Evolutionary conservation across 1,140 invertebrate species (phyloP), one percentile per base, ranked within the genome.

Genomic region (Nasonia vitripennis): DNA sequence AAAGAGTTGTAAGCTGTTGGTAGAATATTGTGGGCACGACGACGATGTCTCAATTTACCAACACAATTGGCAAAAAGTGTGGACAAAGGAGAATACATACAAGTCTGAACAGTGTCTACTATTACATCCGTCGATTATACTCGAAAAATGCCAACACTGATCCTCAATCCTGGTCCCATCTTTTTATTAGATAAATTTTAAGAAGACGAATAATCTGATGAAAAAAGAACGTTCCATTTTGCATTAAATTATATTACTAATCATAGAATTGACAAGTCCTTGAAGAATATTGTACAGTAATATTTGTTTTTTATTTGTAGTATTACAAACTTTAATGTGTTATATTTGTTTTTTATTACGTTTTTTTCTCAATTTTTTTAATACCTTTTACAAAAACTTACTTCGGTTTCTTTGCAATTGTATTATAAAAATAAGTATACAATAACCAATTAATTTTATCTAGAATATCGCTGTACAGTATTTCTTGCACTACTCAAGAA

Each of bases 51-150:
- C 88, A 88, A 86, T 83, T 86, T 90, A 91, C 90, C 88, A 90
- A 89, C 88, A 80, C 89, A 81, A 90, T 91, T 91, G 91, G 90
- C 89, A 74, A 77, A 86, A 89, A 91, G 86, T 90, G 88, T 91
- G 89, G 89, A 90, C 89, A 90, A 87, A 91, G 91, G 91, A 91
- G 91, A 91, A 91, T 91, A 91, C 90, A 92, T 91, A 91, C 91
- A 91, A 92, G 91, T 92, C 91, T 92, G 91, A 92, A 91, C 90
- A 91, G 89, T 91, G 89, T 91, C 89, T 92, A 90, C 89, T 89
- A 91, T 87, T 90, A 89, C 88, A 89, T 91, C 85, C 88, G 87
- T 91, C 88, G 88, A 88, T 91, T 89, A 87, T 89, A 90, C 88
- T 90, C 89, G 86, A 87, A 85, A 88, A 86, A 85, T 34, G 84